phyloP scores from a whole-genome alignment of 2,888 invertebrate genomes.

The Antitype chi region DNA sequence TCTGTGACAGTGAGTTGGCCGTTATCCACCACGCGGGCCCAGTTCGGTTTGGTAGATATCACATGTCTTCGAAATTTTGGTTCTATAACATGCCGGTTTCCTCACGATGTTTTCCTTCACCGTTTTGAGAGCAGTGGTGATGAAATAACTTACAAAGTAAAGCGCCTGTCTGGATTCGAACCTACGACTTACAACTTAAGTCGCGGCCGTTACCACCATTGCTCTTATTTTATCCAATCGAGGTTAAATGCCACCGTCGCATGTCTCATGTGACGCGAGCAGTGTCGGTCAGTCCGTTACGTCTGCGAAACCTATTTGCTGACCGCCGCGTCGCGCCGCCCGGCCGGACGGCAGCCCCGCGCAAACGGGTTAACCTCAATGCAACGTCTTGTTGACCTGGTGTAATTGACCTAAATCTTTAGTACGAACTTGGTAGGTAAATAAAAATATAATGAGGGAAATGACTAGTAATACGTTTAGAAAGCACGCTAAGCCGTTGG shows the following conservation, averaged over 20 bases:
- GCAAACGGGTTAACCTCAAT: slow-evolving; percentile 67
- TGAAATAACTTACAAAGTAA: too few species aligned
- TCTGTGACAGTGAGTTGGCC: too few species aligned
- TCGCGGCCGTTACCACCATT: too few species aligned
- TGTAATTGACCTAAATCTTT: slow-evolving; percentile 65
- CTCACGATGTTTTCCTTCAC: too few species aligned
- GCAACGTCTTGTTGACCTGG: slow-evolving; percentile 60
- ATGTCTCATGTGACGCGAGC: slow-evolving; percentile 72
- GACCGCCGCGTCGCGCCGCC: slow-evolving; percentile 31
- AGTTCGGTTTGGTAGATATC: too few species aligned
- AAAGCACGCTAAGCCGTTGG: too few species aligned
- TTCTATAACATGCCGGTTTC: too few species aligned
- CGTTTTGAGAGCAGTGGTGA: too few species aligned
- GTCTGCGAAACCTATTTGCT: slow-evolving; percentile 70
- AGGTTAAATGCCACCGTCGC: slow-evolving; percentile 56
- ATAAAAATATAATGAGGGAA: slow-evolving; percentile 16
- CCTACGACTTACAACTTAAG: too few species aligned
- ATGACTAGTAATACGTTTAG: neutral
- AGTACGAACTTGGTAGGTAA: slow-evolving; percentile 14
- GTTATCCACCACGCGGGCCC: too few species aligned
- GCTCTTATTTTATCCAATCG: slow-evolving; percentile 43
- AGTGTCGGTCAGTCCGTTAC: slow-evolving; percentile 80
- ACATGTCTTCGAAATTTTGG: too few species aligned
- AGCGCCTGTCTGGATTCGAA: too few species aligned
- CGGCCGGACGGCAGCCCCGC: slow-evolving; percentile 39